Percentiles rank a stretch among this genome's conserved stretches.
phyloP scores from a whole-genome alignment of 2,888 invertebrate genomes.

The Drosophila affinis region DNA sequence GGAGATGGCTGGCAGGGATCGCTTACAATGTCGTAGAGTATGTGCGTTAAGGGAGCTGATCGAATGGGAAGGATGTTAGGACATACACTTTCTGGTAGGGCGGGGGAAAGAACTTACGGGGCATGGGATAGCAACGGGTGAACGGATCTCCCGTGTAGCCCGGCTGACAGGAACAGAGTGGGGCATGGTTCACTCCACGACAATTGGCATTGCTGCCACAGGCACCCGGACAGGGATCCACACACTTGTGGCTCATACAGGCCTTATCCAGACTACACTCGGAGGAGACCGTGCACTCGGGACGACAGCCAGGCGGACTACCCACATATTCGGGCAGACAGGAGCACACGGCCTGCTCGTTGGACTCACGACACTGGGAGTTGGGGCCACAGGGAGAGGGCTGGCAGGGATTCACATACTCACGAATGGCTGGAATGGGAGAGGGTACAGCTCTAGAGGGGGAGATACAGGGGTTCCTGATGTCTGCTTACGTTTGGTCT shows the following conservation, averaged over 20 bases:
- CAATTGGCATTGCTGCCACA: constrained; percentile 89
- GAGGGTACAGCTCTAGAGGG: background rate
- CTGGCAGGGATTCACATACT: constrained; percentile 82
- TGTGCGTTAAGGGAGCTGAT: constrained; percentile 70
- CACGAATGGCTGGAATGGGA: constrained; percentile 51
- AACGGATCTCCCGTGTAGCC: constrained; percentile 90
- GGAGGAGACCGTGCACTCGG: constrained; percentile 87
- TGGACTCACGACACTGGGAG: constrained; percentile 89
- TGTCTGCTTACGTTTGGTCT: constrained; percentile 85
- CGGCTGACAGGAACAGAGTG: constrained; percentile 87
- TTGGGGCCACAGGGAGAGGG: constrained; percentile 91
- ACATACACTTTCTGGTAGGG: background rate
- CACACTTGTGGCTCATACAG: constrained; percentile 88
- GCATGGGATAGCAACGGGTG: constrained; percentile 84
- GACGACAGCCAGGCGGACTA: constrained; percentile 89
- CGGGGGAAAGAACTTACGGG: constrained; percentile 81
- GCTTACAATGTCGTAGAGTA: constrained; percentile 68
- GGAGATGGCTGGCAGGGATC: constrained; percentile 88
- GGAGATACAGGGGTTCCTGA: background rate
- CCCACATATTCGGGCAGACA: constrained; percentile 88
- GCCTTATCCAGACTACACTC: constrained; percentile 88
- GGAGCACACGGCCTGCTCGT: constrained; percentile 88
- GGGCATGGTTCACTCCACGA: constrained; percentile 88
- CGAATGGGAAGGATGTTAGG: background rate
- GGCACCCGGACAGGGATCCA: constrained; percentile 88